Evolutionary conservation across 1,140 invertebrate species (phyloP), one percentile per base, ranked within the genome.

Genomic region (Doryteuthis pealeii): DNA sequence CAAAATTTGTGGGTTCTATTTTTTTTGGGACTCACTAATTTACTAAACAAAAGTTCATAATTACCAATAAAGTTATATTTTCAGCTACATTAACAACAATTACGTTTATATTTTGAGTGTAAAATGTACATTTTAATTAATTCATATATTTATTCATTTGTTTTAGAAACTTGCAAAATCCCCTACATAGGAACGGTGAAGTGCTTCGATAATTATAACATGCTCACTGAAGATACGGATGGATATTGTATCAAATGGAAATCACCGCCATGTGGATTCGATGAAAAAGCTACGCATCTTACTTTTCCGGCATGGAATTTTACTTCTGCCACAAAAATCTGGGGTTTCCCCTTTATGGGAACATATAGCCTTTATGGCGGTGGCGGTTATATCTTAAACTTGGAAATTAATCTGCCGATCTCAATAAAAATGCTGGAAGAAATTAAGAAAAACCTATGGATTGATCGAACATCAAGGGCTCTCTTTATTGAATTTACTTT

Each of bases 401-500:
- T 79, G 1, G 72, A 76, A 43, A 74, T 78, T 18, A 76, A 76
- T 67, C 32, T 45, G n/a, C 73, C 76, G 26, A 70, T 76, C 2
- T 76, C 74, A 30, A 35, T 32, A 32, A 70, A 65, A 22, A 78
- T 77, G 40, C 74, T 90, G 18, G 76, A 83, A 8, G 74, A 82
- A 35, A 74, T 90, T 10, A 70, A 86, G 28, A 72, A 79, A 6
- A 73, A 80, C 68, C 74, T 70, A 28, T 90, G 90, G 90, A 86
- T 90, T n/a, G 89, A 90, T 75, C 73, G 81, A 28, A 72, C 82
- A 28, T 90, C 90, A 6, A 78, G 90, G 75, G 89, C 89, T 2
- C 80, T 90, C 33, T 86, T 90, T 72, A 76, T 89, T 3, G 90
- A 90, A 71, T 89, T 90, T 76, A 88, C 89, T 15, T 79, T 89